These are phyloP conservation scores for Platypus cylindrus DNA, from an alignment of 2,888 invertebrate species.

Conservation along the genomic window DNA sequence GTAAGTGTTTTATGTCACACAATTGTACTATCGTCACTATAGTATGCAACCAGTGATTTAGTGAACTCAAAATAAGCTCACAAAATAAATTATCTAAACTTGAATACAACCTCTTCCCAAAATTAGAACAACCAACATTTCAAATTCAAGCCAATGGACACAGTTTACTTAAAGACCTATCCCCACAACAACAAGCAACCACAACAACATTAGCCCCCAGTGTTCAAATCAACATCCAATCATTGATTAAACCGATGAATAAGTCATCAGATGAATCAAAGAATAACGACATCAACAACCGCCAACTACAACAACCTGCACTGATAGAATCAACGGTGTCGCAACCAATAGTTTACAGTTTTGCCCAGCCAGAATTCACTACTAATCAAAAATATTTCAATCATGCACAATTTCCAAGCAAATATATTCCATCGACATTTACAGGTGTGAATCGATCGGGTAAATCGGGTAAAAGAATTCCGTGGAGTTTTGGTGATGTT, in stretches of 20 bases:
- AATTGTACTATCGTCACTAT: too few relatives aligned
- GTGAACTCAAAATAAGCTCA: too few relatives aligned
- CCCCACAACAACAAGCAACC: constrained; percentile 11
- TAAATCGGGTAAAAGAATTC: constrained; percentile 20
- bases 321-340: constrained; percentile 24
- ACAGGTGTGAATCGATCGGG: constrained; percentile 9
- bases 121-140: constrained; percentile 11
- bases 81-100: too few relatives aligned
- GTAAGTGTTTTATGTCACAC: too few relatives aligned
- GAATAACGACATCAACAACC: constrained; percentile 23
- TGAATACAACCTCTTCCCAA: too few relatives aligned
- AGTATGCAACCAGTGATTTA: too few relatives aligned
- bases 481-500: too few relatives aligned
- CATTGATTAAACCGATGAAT: constrained; percentile 30
- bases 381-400: constrained; percentile 25
- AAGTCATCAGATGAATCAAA: too few relatives aligned
- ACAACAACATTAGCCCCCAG: constrained; percentile 27
- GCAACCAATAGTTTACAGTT: constrained; percentile 34
- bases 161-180: constrained; percentile 14
- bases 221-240: constrained; percentile 33
- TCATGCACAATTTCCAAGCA: constrained; percentile 29
- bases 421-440: constrained; percentile 25
- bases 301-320: too few relatives aligned
- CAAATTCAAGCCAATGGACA: constrained; percentile 20
- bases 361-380: constrained; percentile 16